Conservation (phyloP, 2,797 vertebrate species). For the Micropoecilia bifurca region DNA sequence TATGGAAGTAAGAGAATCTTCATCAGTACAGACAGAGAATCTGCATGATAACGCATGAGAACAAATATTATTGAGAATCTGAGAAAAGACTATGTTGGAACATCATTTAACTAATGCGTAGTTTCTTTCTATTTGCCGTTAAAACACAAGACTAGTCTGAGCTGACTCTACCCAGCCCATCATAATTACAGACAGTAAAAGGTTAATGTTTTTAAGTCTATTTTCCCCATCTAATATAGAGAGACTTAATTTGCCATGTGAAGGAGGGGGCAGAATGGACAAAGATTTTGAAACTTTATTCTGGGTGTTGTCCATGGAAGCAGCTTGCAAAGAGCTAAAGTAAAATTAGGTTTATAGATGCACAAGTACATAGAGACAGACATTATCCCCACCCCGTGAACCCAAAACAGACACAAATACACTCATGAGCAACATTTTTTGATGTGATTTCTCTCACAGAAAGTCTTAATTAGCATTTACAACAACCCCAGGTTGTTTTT, state of each 20-base stretch:
- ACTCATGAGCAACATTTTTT: slow-evolving; percentile 58
- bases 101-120: not conserved
- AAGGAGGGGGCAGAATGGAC: slow-evolving; percentile 47
- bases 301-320: slow-evolving; percentile 51
- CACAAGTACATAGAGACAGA: slow-evolving; percentile 39
- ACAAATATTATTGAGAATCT: not conserved
- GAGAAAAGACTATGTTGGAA: not conserved
- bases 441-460: slow-evolving; percentile 69
- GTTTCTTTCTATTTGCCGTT: not conserved
- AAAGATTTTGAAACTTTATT: slow-evolving; percentile 54
- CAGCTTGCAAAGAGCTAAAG: slow-evolving; percentile 38
- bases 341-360: slow-evolving; percentile 51
- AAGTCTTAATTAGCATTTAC: slow-evolving; percentile 73
- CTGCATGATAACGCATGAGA: not conserved
- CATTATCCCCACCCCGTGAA: slow-evolving; percentile 27
- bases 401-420: slow-evolving; percentile 33
- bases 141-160: slow-evolving; percentile 35
- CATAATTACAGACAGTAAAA: slow-evolving; percentile 85
- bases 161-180: slow-evolving; percentile 77
- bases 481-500: slow-evolving; percentile 63
- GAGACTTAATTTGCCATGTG: slow-evolving; percentile 33
- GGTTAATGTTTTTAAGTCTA: slow-evolving; percentile 70
- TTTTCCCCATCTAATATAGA: slow-evolving; percentile 53
- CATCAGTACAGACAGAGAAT: not conserved
- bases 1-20: not conserved